Conservation (phyloP, 2,888 invertebrate genomes). For the Cheiracanthium punctorium region DNA sequence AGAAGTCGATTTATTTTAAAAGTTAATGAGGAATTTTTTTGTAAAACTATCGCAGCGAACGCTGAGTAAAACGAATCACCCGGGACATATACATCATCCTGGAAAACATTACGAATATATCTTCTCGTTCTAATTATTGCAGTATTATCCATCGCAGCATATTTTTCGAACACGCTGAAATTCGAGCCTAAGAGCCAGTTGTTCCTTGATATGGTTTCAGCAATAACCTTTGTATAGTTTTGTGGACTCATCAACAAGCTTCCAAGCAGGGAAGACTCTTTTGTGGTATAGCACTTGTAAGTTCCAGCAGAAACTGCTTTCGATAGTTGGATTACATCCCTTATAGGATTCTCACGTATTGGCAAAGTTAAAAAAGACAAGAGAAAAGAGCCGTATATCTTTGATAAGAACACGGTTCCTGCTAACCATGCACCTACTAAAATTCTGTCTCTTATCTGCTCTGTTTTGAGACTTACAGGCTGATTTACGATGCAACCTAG, state of each 20-base stretch:
- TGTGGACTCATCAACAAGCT: background rate
- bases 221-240: background rate
- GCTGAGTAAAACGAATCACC: constrained; percentile 16
- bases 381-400: constrained; percentile 26
- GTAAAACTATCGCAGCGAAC: constrained; percentile 11
- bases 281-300: constrained; percentile 26
- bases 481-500: constrained; percentile 25
- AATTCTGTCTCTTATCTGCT: background rate
- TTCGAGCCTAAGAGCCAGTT: background rate
- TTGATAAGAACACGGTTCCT: constrained; percentile 9
- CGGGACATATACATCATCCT: constrained; percentile 11
- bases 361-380: constrained; percentile 42
- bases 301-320: background rate
- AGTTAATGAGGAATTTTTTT: constrained; percentile 13
- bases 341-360: background rate
- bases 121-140: background rate
- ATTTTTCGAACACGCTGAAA: background rate
- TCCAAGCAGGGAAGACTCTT: background rate
- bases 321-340: constrained; percentile 12
- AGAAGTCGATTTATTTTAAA: background rate
- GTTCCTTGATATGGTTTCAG: constrained; percentile 10
- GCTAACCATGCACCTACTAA: constrained; percentile 18
- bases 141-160: background rate
- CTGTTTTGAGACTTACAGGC: background rate
- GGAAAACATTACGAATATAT: background rate